Percentiles rank a stretch among this genome's conserved stretches.
Conservation (phyloP, 2,113 vertebrate species). For the Rousettus leschenaultii region DNA sequence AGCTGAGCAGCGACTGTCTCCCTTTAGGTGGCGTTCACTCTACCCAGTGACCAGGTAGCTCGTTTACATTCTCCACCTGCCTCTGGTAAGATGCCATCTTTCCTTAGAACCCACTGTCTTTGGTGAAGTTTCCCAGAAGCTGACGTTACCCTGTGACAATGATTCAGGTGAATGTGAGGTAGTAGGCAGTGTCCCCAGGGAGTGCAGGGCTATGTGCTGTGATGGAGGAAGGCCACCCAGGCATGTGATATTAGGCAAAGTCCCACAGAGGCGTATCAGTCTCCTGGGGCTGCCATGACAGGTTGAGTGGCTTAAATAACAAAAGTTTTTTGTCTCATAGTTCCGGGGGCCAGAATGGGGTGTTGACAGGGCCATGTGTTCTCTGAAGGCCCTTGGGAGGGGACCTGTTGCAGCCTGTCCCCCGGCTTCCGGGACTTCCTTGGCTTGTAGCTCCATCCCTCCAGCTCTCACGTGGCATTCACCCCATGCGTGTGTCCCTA, state of each 20-base stretch:
- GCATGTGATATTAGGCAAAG: not conserved
- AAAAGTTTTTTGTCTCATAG: not conserved
- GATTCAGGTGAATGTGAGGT: not conserved
- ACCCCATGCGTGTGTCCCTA: not conserved
- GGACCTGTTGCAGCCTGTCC: not conserved
- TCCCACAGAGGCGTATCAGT: not conserved
- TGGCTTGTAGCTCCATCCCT: fast-evolving
- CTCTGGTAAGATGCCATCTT: not conserved
- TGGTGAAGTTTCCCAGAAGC: not conserved
- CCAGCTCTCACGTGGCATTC: fast-evolving
- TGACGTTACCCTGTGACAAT: not conserved
- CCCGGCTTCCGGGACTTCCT: not conserved
- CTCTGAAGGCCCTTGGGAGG: not conserved
- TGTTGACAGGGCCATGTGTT: fast-evolving
- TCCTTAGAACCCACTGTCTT: not conserved
- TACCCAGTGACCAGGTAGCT: not conserved
- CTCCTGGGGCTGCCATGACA: not conserved
- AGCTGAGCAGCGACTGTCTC: not conserved
- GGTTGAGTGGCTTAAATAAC: not conserved
- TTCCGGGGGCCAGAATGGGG: not conserved
- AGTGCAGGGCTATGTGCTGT: too few relatives aligned
- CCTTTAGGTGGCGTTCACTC: too few relatives aligned
- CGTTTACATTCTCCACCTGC: not conserved
- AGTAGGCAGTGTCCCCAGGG: not conserved
- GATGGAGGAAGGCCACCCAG: not conserved